phyloP scores from a whole-genome alignment of 2,113 vertebrate species.

The Apaloderma vittatum region DNA sequence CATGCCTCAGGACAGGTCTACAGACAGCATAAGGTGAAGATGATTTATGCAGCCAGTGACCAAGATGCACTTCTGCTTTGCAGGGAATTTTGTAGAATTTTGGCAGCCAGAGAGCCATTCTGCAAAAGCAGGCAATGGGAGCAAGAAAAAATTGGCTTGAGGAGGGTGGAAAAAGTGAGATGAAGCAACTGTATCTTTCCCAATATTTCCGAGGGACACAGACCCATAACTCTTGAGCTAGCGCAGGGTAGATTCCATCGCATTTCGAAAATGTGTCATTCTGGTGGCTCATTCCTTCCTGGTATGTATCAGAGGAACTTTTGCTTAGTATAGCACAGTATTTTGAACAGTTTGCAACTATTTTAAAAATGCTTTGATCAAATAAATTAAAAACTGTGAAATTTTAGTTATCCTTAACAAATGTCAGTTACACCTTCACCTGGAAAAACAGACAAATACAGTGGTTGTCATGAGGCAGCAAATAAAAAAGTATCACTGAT shows the following conservation, averaged over 20 bases:
- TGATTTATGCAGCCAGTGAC: neutral
- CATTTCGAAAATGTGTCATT: neutral
- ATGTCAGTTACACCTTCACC: neutral
- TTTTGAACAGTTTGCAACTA: neutral
- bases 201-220: neutral
- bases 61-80: neutral
- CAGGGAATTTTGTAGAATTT: neutral
- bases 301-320: neutral
- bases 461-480: neutral
- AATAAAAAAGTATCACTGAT: neutral
- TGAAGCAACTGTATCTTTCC: neutral
- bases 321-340: neutral
- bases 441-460: neutral
- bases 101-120: neutral
- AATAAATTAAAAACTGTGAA: neutral
- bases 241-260: neutral
- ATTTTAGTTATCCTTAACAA: neutral
- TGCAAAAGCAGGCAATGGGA: neutral
- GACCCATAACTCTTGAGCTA: neutral
- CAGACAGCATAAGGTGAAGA: neutral
- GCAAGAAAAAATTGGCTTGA: neutral
- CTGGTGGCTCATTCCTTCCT: neutral
- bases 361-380: neutral
- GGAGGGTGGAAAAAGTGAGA: neutral
- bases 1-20: neutral